Conservation (phyloP, 2,113 vertebrate species). For the Choloepus hoffmanni region DNA sequence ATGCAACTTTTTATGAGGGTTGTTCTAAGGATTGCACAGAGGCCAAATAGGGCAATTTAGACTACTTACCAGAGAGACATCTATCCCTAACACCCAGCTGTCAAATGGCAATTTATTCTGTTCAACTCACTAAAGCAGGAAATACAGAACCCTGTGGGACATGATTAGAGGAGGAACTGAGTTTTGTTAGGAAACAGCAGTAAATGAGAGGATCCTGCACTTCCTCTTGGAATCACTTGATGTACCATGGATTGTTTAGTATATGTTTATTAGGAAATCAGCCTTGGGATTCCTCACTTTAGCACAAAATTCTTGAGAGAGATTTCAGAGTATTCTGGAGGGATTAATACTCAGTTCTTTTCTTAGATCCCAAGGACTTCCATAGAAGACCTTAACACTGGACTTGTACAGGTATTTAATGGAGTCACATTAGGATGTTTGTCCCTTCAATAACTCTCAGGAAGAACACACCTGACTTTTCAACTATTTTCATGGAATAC, state of each 20-base stretch:
- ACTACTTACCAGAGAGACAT: not conserved
- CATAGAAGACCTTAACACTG: no score
- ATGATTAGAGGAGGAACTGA: not conserved
- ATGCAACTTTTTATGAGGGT: not conserved
- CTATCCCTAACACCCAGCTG: not conserved
- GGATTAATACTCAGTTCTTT: not conserved
- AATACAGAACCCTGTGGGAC: not conserved
- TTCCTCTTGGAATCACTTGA: not conserved
- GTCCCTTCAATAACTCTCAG: no score
- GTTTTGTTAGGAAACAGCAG: no score
- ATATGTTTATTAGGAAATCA: not conserved
- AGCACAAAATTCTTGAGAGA: not conserved
- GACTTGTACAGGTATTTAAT: not conserved
- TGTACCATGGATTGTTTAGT: not conserved
- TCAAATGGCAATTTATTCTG: not conserved
- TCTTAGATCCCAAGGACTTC: not conserved
- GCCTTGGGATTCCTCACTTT: not conserved
- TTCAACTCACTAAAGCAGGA: not conserved
- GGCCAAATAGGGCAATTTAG: not conserved
- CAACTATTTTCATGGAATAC: not conserved
- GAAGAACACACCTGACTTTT: not conserved
- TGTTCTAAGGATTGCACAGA: not conserved
- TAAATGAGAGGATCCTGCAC: not conserved
- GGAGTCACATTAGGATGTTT: not conserved
- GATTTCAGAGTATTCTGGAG: not conserved